These are phyloP conservation scores for Sceloporus tristichus DNA, from an alignment of 2,113 vertebrate species.

Conservation along the genomic window DNA sequence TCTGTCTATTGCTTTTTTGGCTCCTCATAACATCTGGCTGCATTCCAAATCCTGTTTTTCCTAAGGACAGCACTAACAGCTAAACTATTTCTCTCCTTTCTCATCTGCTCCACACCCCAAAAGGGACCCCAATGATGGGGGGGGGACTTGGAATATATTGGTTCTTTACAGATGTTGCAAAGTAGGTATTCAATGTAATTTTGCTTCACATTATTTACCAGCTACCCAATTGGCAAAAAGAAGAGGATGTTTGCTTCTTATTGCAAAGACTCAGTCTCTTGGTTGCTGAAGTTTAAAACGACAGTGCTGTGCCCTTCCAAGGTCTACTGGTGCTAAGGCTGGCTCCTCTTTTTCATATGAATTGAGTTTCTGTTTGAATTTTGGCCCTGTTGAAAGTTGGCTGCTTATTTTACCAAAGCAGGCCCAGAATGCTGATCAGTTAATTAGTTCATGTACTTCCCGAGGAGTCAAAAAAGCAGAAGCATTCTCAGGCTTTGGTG, in stretches of 20 bases:
- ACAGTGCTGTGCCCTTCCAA: slow-evolving; percentile 52
- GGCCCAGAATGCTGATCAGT: slow-evolving; percentile 67
- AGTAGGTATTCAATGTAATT: slow-evolving; percentile 36
- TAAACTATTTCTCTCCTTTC: not conserved
- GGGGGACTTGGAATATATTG: not conserved
- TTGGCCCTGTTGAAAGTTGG: slow-evolving; percentile 62
- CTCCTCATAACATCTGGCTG: not conserved
- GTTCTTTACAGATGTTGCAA: slow-evolving; percentile 21
- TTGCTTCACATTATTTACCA: not conserved
- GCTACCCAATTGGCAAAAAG: slow-evolving; percentile 22
- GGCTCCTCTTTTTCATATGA: slow-evolving; percentile 46
- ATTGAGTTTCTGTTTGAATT: slow-evolving; percentile 67
- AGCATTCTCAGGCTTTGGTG: slow-evolving; percentile 14
- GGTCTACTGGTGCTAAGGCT: slow-evolving; percentile 40
- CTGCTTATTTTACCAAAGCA: slow-evolving; percentile 65
- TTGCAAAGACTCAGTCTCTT: slow-evolving; percentile 25
- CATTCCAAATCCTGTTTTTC: not conserved
- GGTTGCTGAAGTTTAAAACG: slow-evolving; percentile 45
- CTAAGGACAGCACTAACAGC: not conserved
- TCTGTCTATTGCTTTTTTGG: not conserved
- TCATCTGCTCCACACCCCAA: not conserved
- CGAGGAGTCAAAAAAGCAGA: slow-evolving; percentile 63
- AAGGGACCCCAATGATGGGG: not conserved
- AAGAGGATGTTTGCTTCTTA: slow-evolving; percentile 56
- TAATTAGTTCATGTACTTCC: slow-evolving; percentile 68